Evolutionary conservation across 53 echinoderm and acorn worm genomes (phyloP).

Genomic region (Paracentrotus lividus): DNA sequence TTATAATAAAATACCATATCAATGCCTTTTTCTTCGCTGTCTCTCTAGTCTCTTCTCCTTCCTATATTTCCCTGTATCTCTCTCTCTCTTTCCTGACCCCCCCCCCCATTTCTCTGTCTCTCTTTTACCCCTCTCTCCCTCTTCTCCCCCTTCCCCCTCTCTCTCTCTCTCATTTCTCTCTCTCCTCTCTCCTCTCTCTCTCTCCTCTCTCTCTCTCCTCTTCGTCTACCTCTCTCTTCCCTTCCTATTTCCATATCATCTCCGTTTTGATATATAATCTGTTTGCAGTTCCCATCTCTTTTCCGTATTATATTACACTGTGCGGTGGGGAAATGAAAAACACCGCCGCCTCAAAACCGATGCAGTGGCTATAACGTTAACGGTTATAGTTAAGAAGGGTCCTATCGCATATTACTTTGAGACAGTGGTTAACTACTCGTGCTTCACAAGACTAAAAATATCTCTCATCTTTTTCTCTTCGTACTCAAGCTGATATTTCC

Average conservation of each 20-base stretch:
- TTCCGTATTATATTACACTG: not conserved
- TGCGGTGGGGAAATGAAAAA: not conserved
- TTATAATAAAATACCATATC: too few relatives aligned
- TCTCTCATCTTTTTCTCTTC: not conserved
- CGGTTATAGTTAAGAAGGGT: too few relatives aligned
- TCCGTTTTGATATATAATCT: not conserved
- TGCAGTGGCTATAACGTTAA: not conserved
- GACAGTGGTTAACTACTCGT: too few relatives aligned
- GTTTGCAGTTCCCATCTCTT: not conserved
- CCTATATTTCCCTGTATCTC: not conserved
- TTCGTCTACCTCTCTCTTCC: not conserved
- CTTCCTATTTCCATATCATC: not conserved
- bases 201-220: not conserved
- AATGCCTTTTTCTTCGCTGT: too few relatives aligned
- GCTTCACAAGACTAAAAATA: too few relatives aligned
- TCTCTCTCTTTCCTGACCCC: not conserved
- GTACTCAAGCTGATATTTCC: not conserved
- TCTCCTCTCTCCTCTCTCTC: too few relatives aligned
- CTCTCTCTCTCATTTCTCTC: not conserved
- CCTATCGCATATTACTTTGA: too few relatives aligned
- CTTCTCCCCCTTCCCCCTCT: not conserved
- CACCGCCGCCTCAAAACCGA: not conserved
- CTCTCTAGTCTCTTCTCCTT: too few relatives aligned
- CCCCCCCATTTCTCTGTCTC: not conserved
- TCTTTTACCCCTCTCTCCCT: too few relatives aligned